Evolutionary conservation across 2,113 vertebrate genomes (phyloP).

Genomic region (Tachuris rubrigastra): DNA sequence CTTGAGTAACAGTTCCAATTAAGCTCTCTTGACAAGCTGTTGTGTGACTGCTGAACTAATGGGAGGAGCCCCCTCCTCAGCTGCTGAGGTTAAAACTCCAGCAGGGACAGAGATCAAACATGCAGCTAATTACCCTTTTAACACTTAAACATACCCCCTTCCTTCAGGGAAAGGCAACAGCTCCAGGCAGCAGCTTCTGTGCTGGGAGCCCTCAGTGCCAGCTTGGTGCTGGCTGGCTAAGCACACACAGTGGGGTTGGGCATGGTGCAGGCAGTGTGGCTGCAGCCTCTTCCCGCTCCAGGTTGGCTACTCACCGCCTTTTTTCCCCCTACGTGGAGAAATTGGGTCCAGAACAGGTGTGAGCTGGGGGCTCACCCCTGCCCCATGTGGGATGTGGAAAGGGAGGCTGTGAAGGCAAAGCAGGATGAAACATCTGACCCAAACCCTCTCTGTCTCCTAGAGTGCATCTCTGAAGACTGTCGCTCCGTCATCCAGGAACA

Average conservation of each 20-base stretch:
- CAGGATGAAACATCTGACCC: background rate
- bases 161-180: conserved; percentile 23
- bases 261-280: background rate
- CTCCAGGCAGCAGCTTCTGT: conserved; percentile 29
- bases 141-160: conserved; percentile 37
- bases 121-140: conserved; percentile 68
- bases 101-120: conserved; percentile 58
- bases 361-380: background rate
- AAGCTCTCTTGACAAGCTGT: conserved; percentile 60
- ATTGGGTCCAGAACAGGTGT: background rate
- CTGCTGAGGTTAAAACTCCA: conserved; percentile 57
- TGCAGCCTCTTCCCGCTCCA: background rate
- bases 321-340: fast-evolving
- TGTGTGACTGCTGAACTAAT: conserved; percentile 51
- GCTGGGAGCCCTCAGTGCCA: background rate
- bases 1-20: conserved; percentile 60
- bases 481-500: conserved; percentile 92
- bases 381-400: background rate
- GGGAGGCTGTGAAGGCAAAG: background rate
- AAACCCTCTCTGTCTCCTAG: conserved; percentile 48
- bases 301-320: background rate
- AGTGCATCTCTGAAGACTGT: conserved; percentile 76
- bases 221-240: background rate
- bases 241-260: fast-evolving
- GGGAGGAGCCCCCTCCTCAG: conserved; percentile 54